Conservation (phyloP, 1,140 invertebrate species). For the Drosophila saltans region DNA sequence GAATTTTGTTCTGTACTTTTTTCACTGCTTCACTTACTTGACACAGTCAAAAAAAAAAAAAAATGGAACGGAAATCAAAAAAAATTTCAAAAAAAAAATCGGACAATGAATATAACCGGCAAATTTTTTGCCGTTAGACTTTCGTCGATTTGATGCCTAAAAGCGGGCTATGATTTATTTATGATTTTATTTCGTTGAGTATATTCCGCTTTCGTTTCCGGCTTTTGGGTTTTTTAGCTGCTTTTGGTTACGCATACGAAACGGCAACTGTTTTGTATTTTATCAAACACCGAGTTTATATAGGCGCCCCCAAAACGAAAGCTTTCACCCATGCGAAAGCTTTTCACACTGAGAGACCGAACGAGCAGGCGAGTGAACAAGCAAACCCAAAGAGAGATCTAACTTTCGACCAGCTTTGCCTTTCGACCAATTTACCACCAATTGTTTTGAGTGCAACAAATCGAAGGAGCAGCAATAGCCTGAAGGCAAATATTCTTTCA, state of each 20-base stretch:
- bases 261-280: constrained; percentile 69
- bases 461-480: constrained; percentile 31
- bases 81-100: not conserved
- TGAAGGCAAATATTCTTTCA: constrained; percentile 37
- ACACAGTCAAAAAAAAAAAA: not conserved
- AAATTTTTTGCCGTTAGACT: constrained; percentile 22
- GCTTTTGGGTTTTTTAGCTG: constrained; percentile 31
- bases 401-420: constrained; percentile 44
- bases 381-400: not conserved
- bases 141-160: constrained; percentile 30
- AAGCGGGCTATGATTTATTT: constrained; percentile 42
- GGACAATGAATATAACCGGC: constrained; percentile 38
- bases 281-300: constrained; percentile 65
- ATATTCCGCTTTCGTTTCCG: constrained; percentile 11
- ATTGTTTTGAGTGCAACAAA: constrained; percentile 72
- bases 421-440: constrained; percentile 50
- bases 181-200: constrained; percentile 29
- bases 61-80: not conserved
- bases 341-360: constrained; percentile 22
- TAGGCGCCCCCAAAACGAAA: constrained; percentile 32
- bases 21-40: constrained; percentile 4
- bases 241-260: constrained; percentile 65
- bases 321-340: constrained; percentile 1
- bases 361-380: constrained; percentile 19
- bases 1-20: not conserved